These are phyloP conservation scores for Tyrophagus putrescentiae DNA, from an alignment of 1,140 invertebrate genomes.

Conservation along the genomic window DNA sequence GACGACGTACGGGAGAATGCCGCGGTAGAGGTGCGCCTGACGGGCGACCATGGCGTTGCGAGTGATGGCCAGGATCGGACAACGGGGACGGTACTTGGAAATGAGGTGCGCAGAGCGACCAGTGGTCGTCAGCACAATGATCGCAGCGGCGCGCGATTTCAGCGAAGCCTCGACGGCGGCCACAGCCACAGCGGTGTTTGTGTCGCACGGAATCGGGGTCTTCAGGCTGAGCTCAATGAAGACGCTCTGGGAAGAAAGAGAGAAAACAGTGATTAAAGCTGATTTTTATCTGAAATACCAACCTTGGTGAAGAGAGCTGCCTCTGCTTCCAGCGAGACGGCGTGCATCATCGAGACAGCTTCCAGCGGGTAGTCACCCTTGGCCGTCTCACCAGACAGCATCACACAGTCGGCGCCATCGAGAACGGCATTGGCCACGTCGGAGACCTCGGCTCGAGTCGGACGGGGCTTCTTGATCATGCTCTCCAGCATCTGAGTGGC, in stretches of 20 bases:
- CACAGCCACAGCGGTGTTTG: constrained; percentile 82
- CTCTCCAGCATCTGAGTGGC: constrained; percentile 97
- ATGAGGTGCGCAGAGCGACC: constrained; percentile 78
- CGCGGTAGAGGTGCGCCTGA: constrained; percentile 83
- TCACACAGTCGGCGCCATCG: constrained; percentile 94
- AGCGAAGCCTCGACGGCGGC: constrained; percentile 87
- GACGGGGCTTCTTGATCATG: constrained; percentile 91
- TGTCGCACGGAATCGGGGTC: constrained; percentile 50
- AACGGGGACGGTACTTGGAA: constrained; percentile 83
- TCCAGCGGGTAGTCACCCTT: constrained; percentile 67
- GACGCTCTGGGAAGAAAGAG: constrained; percentile 18
- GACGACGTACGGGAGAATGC: constrained; percentile 76
- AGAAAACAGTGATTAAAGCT: constrained; percentile 2
- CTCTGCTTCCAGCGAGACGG: constrained; percentile 94
- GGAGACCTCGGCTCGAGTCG: constrained; percentile 85
- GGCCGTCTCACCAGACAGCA: constrained; percentile 93
- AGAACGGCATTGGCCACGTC: constrained; percentile 95
- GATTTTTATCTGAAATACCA: background rate
- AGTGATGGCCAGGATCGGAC: constrained; percentile 92
- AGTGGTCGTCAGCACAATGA: constrained; percentile 85
- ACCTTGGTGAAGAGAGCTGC: constrained; percentile 77
- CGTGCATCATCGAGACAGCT: constrained; percentile 84
- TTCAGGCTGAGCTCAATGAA: constrained; percentile 28
- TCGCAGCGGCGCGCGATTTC: constrained; percentile 77
- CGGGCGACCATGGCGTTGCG: constrained; percentile 47